Evolutionary conservation across 2,888 invertebrate species (phyloP).

Genomic region (Standfussiana lucernea): DNA sequence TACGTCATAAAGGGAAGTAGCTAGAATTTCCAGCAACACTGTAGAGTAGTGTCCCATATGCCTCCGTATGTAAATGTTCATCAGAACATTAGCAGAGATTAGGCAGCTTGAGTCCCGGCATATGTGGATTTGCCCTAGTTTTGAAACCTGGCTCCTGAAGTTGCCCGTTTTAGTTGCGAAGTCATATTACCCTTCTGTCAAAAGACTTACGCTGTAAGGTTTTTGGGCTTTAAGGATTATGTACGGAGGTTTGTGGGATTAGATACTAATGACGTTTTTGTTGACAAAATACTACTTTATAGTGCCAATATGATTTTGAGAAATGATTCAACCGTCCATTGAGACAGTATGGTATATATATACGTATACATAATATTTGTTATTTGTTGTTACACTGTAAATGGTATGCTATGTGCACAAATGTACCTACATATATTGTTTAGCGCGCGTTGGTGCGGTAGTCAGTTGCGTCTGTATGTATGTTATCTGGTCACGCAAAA

Average conservation of each 20-base stretch:
- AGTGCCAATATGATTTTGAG: neutral
- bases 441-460: neutral
- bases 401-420: neutral
- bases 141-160: conserved; percentile 39
- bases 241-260: neutral
- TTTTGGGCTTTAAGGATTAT: conserved; percentile 18
- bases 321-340: neutral
- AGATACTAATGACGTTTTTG: neutral
- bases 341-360: no score
- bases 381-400: neutral
- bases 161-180: conserved; percentile 45
- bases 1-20: neutral
- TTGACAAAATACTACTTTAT: accelerated
- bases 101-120: conserved; percentile 38
- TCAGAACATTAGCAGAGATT: conserved; percentile 58
- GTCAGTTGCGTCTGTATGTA: neutral
- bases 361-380: no score
- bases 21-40: conserved; percentile 21
- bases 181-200: conserved; percentile 29
- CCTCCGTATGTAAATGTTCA: conserved; percentile 54
- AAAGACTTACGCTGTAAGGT: conserved; percentile 2
- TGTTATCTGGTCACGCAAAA: conserved; percentile 2
- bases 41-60: conserved; percentile 27
- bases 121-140: conserved; percentile 58
- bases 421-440: neutral